A percentile compares a stretch with the other conserved stretches of the same genome.
phyloP scores from a whole-genome alignment of 2,888 invertebrate species.

The Stenodema calcarata region DNA sequence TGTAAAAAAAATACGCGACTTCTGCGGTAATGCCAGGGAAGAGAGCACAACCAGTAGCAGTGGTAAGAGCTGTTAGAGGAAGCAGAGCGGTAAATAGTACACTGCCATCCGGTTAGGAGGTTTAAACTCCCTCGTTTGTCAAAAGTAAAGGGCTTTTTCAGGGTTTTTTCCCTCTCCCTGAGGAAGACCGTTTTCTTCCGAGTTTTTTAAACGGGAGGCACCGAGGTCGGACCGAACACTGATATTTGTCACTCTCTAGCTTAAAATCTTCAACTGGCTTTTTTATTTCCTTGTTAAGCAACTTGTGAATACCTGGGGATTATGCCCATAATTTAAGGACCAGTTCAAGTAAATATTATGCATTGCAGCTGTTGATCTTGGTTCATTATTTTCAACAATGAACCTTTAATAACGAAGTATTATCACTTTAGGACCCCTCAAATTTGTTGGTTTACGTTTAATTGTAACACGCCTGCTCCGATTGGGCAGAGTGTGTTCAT shows the following conservation, averaged over 20 bases:
- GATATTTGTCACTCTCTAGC: neutral
- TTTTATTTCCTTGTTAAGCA: neutral
- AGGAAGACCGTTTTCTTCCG: neutral
- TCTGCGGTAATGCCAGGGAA: neutral
- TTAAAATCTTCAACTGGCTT: neutral
- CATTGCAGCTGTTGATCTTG: too few species aligned
- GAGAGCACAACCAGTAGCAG: neutral
- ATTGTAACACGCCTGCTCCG: too few species aligned
- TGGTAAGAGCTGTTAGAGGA: neutral
- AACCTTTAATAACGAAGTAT: too few species aligned
- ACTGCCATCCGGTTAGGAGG: slow-evolving; percentile 17
- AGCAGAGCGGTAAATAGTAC: slow-evolving; percentile 30
- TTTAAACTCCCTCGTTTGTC: slow-evolving; percentile 30
- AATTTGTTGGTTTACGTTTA: too few species aligned
- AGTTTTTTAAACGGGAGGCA: neutral
- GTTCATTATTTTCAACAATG: too few species aligned
- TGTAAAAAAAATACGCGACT: neutral
- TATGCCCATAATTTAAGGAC: too few species aligned
- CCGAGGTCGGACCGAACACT: neutral
- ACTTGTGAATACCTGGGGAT: neutral
- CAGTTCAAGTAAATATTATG: too few species aligned
- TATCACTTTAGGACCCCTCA: too few species aligned
- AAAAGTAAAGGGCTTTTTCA: slow-evolving; percentile 10
- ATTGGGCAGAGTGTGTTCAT: too few species aligned
- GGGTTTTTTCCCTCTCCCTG: neutral